Conservation (phyloP, 2,888 invertebrate species). For the Zonitis immaculata region DNA sequence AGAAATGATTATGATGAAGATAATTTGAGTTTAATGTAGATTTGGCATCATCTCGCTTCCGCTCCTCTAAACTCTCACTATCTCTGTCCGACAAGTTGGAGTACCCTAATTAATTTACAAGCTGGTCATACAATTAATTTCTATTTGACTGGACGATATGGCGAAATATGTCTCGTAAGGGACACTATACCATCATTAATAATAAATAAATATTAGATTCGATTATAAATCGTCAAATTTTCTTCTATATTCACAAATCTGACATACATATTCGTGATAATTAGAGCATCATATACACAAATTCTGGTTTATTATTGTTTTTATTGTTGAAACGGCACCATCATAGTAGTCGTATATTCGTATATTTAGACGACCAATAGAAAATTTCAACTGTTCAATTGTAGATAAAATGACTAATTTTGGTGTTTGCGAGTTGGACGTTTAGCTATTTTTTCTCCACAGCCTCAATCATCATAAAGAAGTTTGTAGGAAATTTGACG, state of each 20-base stretch:
- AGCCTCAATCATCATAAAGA: background rate
- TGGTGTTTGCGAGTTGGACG: too few relatives aligned
- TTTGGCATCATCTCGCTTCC: slow-evolving; percentile 18
- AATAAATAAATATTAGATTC: slow-evolving; percentile 29
- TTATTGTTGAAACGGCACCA: too few relatives aligned
- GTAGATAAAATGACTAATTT: too few relatives aligned
- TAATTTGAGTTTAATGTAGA: slow-evolving; percentile 27
- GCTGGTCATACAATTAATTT: slow-evolving; percentile 35
- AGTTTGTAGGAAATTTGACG: background rate
- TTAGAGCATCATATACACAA: too few relatives aligned
- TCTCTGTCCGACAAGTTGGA: slow-evolving; percentile 8
- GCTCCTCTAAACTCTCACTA: background rate
- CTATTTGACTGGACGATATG: slow-evolving; percentile 31
- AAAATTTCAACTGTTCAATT: too few relatives aligned
- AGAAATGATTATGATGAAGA: slow-evolving; percentile 20
- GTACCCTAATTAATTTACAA: slow-evolving; percentile 29
- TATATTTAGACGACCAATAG: too few relatives aligned
- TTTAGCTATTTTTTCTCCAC: background rate
- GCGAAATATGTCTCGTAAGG: slow-evolving; percentile 26
- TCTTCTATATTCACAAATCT: too few relatives aligned
- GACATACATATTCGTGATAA: too few relatives aligned
- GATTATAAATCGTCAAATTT: slow-evolving; percentile 23
- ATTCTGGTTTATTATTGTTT: too few relatives aligned
- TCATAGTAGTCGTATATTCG: too few relatives aligned
- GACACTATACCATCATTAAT: slow-evolving; percentile 9